Conservation (phyloP, 2,888 invertebrate genomes). For the Lampropteryx suffumata region DNA sequence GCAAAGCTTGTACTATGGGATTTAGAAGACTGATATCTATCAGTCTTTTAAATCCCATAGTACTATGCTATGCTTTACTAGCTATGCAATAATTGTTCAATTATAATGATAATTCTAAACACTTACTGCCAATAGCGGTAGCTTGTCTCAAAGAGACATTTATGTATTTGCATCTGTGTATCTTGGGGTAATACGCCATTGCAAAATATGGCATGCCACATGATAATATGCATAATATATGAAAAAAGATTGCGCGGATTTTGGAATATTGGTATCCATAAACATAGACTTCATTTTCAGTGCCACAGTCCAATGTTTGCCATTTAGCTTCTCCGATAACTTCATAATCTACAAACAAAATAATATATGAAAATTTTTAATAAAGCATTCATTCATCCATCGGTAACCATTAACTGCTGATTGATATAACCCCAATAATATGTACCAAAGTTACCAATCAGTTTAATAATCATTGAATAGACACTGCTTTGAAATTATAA, state of each 20-base stretch:
- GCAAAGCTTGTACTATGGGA: too few relatives aligned
- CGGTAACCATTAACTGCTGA: constrained; percentile 9
- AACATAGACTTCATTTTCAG: constrained; percentile 74
- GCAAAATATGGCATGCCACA: constrained; percentile 83
- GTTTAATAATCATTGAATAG: constrained; percentile 7
- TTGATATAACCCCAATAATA: constrained; percentile 23
- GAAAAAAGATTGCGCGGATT: constrained; percentile 71
- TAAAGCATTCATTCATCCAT: background rate
- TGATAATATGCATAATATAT: constrained; percentile 72
- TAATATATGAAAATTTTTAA: constrained; percentile 1
- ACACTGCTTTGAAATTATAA: background rate
- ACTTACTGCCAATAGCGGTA: constrained; percentile 81
- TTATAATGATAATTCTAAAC: background rate
- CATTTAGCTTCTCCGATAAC: constrained; percentile 80
- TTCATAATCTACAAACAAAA: constrained; percentile 77
- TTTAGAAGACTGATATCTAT: too few relatives aligned
- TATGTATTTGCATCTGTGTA: constrained; percentile 77
- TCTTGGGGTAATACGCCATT: constrained; percentile 81
- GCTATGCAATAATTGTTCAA: too few relatives aligned
- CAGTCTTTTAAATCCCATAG: too few relatives aligned
- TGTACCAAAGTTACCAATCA: constrained; percentile 22
- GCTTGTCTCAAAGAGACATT: constrained; percentile 82
- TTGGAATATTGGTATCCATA: constrained; percentile 77
- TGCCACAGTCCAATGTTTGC: constrained; percentile 78
- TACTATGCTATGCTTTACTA: too few relatives aligned